A percentile compares a stretch with the other conserved stretches of the same genome.
These are phyloP conservation scores for Stichopus horrens DNA, from an alignment of 53 echinoderm and acorn worm genomes.

Conservation along the genomic window DNA sequence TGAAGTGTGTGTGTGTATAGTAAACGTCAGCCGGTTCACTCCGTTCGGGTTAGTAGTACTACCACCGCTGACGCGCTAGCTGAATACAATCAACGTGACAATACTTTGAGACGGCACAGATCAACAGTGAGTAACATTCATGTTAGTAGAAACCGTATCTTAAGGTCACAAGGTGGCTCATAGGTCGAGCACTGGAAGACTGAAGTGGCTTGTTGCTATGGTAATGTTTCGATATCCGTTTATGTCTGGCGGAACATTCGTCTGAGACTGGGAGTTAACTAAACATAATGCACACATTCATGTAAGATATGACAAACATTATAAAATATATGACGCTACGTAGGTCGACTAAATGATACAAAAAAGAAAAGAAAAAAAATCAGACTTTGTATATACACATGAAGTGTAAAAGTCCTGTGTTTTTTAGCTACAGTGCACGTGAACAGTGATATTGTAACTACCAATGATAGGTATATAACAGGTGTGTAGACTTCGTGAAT, in stretches of 20 bases:
- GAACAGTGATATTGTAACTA: too few species aligned
- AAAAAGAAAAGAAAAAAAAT: too few species aligned
- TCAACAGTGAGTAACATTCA: slow-evolving; percentile 27
- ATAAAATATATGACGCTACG: not conserved
- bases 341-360: not conserved
- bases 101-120: not conserved
- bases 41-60: too few species aligned
- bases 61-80: not conserved
- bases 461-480: too few species aligned
- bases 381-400: too few species aligned
- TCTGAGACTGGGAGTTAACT: slow-evolving; percentile 40
- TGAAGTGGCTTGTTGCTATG: slow-evolving; percentile 42
- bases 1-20: too few species aligned
- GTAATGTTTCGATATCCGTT: slow-evolving; percentile 45
- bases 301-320: slow-evolving; percentile 8
- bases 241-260: slow-evolving; percentile 25
- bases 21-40: too few species aligned
- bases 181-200: slow-evolving; percentile 34
- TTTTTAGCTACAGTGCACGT: too few species aligned
- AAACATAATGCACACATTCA: slow-evolving; percentile 1
- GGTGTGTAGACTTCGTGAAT: too few species aligned
- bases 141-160: slow-evolving; percentile 18
- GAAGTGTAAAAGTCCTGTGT: too few species aligned
- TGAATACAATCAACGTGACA: slow-evolving; percentile 19
- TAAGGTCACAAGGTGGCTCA: slow-evolving; percentile 32